Evolutionary conservation across 1,140 invertebrate species (phyloP), one percentile per base, ranked within the genome.

Genomic region (Aphelenchoides avenae): DNA sequence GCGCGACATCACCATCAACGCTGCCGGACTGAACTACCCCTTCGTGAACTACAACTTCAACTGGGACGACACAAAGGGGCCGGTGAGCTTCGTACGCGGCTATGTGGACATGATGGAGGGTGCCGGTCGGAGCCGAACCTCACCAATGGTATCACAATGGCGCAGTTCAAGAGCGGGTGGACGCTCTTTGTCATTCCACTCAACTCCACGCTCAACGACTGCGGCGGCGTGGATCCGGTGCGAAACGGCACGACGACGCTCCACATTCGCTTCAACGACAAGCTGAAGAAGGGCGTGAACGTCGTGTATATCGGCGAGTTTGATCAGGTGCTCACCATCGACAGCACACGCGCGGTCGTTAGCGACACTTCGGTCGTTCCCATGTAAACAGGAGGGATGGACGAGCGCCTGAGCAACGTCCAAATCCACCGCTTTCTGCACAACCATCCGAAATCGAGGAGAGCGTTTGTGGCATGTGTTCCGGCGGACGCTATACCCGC

Each of bases 101-200:
- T 61, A 56, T 52, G 27, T 66, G 1, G 57, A 61, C 29, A 57
- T 66, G 61, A 44, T 64, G 13, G 18, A 18, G 4, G 31, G 34
- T 2, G 13, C 47, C 15, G 57, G 31, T 2, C 26, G 29, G 2
- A 18, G 29, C 3, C 53, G 4, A 68, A 33, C 6, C 31, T 22
- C 15, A 61, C 56, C 1, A 22, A 22, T 1, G 43, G 43, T 11
- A 61, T 61, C 5, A 63, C n/a, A 6, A 36, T 65, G 26, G 11
- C 62, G n/a, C 13, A 49, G 24, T 61, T 46, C 20, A 9, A 20
- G 5, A n/a, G 9, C 0, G 64, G 64, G 0, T 61, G 56, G 56
- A 64, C 48, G 0, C 43, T 60, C 37, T 60, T 59, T 15, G 61
- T 64, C 15, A 50, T 60, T 2, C 39, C 57, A 0, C 7, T 60